These are phyloP conservation scores for Smittia sp. DNA, from an alignment of 2,888 invertebrate species.

Conservation along the genomic window DNA sequence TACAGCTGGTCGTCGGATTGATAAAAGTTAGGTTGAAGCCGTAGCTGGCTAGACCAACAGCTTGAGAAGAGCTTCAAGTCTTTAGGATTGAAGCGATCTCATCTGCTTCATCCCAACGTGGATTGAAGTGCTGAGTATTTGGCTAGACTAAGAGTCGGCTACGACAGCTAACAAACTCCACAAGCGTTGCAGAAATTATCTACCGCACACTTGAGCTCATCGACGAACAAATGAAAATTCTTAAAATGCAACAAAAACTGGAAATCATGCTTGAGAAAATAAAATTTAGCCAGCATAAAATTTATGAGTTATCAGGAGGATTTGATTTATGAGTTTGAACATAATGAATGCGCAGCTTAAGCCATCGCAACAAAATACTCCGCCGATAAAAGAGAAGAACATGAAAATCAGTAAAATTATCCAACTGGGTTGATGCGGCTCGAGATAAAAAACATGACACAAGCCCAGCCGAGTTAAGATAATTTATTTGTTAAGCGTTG, in stretches of 20 bases:
- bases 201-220: no score
- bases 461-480: background rate
- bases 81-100: no score
- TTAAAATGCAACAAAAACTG: conserved; percentile 50
- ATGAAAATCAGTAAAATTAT: conserved; percentile 19
- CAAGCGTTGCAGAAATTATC: no score
- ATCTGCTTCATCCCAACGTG: no score
- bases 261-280: background rate
- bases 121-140: no score
- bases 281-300: background rate
- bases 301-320: conserved; percentile 15
- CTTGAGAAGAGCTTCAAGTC: no score
- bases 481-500: conserved; percentile 13
- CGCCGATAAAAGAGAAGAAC: conserved; percentile 1
- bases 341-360: conserved; percentile 23
- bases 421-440: conserved; percentile 30
- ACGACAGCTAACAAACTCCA: no score
- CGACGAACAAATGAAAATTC: conserved; percentile 44
- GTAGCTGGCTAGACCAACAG: no score
- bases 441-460: conserved; percentile 22
- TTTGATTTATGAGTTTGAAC: conserved; percentile 9
- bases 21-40: no score
- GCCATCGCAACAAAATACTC: background rate
- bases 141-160: no score
- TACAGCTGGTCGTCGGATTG: no score